Evolutionary conservation across 2,797 vertebrate genomes (phyloP).

Genomic region (Sebastolobus altivelis): DNA sequence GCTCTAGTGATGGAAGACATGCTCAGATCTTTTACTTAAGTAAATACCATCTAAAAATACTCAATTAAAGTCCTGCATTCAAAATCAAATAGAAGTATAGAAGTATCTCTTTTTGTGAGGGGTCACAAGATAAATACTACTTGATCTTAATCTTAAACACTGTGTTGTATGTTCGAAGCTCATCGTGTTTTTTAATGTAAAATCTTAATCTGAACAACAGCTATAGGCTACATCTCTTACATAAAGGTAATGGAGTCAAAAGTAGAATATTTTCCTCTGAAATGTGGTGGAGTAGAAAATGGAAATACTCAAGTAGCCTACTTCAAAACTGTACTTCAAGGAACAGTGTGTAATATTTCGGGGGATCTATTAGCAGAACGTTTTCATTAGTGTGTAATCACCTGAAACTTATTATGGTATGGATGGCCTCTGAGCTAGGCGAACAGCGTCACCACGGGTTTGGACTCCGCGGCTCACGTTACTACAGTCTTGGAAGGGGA

Average conservation of each 20-base stretch:
- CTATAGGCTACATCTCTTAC: neutral
- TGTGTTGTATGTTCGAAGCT: neutral
- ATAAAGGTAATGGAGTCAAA: neutral
- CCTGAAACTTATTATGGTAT: too few species aligned
- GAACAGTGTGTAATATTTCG: rapidly evolving
- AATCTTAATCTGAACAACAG: too few species aligned
- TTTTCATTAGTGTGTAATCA: too few species aligned
- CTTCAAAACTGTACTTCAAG: neutral
- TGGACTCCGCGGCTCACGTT: too few species aligned
- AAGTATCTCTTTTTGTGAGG: neutral
- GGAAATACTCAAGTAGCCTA: neutral
- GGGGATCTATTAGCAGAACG: too few species aligned
- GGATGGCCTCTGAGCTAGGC: too few species aligned
- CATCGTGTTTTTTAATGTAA: too few species aligned
- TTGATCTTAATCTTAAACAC: neutral
- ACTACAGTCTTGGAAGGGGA: too few species aligned
- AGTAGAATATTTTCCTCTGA: neutral
- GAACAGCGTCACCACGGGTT: too few species aligned
- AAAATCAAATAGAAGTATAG: neutral
- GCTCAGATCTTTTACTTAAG: neutral
- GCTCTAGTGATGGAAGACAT: neutral
- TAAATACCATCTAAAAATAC: neutral
- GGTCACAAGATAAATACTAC: neutral
- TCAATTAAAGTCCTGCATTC: neutral
- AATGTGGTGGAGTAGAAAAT: neutral